A percentile compares a stretch with the other conserved stretches of the same genome.
Conservation (phyloP, 2,797 vertebrate species). For the Telmatherina bonti region DNA sequence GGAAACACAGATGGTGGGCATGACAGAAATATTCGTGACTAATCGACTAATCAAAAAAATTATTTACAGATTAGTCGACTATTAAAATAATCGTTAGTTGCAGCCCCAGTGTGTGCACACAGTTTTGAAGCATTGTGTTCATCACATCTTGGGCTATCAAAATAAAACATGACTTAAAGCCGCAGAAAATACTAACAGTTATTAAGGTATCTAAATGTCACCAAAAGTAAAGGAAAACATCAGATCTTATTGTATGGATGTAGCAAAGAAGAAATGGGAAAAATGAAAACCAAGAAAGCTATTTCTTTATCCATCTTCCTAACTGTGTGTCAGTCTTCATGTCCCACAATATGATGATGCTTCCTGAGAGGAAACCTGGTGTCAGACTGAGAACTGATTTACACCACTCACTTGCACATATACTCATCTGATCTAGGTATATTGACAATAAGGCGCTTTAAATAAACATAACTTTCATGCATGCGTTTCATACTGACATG, state of each 20-base stretch:
- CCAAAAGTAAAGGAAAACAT: no score
- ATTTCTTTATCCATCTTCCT: constrained; percentile 7
- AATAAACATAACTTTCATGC: no score
- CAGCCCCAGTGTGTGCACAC: not conserved
- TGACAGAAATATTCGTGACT: no score
- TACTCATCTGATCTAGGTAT: constrained; percentile 17
- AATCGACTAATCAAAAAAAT: no score
- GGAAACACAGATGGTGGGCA: no score
- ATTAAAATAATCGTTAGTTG: no score
- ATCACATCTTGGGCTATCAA: not conserved
- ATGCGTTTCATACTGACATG: not conserved
- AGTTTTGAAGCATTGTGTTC: not conserved
- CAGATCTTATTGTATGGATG: no score
- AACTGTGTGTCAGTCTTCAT: not conserved
- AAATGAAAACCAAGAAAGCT: constrained; percentile 3
- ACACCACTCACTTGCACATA: not conserved
- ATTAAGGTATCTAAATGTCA: no score
- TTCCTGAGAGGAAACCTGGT: constrained; percentile 28
- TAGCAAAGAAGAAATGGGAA: not conserved
- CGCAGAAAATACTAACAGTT: no score
- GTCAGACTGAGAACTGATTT: constrained; percentile 21
- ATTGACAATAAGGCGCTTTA: constrained; percentile 19
- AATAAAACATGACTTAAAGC: not conserved
- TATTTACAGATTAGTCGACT: no score
- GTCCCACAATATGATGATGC: constrained; percentile 14